These are phyloP conservation scores for Caenorhabditis auriculariae DNA, from an alignment of 2,888 invertebrate genomes.

Conservation along the genomic window DNA sequence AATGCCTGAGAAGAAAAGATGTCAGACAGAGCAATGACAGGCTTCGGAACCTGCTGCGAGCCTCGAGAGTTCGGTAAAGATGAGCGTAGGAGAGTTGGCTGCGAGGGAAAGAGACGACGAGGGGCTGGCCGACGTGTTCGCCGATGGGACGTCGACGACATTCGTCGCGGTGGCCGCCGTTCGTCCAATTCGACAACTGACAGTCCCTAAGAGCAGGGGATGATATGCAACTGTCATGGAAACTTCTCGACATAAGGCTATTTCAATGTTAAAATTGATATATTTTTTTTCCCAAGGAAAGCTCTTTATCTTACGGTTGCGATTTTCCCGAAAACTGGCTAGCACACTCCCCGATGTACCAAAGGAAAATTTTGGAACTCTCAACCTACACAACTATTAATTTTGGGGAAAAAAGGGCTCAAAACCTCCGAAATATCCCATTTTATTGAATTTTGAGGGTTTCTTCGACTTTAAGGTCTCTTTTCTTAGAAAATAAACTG, in stretches of 20 bases:
- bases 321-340: too few species aligned
- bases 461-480: too few species aligned
- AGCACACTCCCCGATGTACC: too few species aligned
- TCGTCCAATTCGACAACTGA: constrained; percentile 66
- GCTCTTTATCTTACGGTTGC: too few species aligned
- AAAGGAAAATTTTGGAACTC: too few species aligned
- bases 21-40: not conserved
- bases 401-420: too few species aligned
- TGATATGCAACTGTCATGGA: not conserved
- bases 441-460: too few species aligned
- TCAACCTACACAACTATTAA: too few species aligned
- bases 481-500: too few species aligned
- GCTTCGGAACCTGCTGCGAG: constrained; percentile 61
- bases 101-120: constrained; percentile 66
- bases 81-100: constrained; percentile 66
- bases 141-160: constrained; percentile 32
- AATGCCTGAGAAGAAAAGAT: constrained; percentile 61
- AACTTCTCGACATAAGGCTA: not conserved
- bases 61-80: constrained; percentile 65
- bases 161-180: constrained; percentile 47
- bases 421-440: too few species aligned
- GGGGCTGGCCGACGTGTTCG: constrained; percentile 65
- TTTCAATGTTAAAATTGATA: too few species aligned
- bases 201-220: constrained; percentile 65
- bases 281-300: too few species aligned